Evolutionary conservation across 2,888 invertebrate genomes (phyloP), one percentile per base, ranked within the genome.

Genomic region (Neoaliturus tenellus): DNA sequence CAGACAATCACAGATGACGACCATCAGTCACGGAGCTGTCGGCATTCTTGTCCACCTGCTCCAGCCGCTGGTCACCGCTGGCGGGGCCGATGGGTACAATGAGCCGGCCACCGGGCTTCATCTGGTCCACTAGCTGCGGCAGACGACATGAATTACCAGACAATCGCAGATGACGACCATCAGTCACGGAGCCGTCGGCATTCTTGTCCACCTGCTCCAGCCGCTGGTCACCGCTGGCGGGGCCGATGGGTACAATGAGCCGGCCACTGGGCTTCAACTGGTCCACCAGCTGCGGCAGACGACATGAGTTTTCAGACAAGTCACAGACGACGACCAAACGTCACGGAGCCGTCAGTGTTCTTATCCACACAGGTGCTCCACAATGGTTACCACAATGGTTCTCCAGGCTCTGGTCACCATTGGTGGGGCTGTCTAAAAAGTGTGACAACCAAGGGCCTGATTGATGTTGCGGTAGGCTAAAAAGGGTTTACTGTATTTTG

Each of bases 231-330:
- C 95, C 95, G 44, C 96, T 95, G 88, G 95, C 95, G 0, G 96
- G 95, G 0, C 98, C 98, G 31, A 98, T 95, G 0, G 99, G 99
- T 35, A 98, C 94, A 87, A 98, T 95, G 85, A 99, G 92, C 78
- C 99, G 93, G 5, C 99, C 99, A 20, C 99, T 98, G 73, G 95
- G 96, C 89, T 97, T 97, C 88, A 98, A 91, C 90, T 98, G 98
- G 51, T 96, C 94, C 85, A 98, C 91, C 84, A 98, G 91, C 96
- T 97, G 90, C 17, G 6, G 12, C 39, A 39, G 39, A n/a, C n/a
- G n/a, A n/a, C n/a, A n/a, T n/a, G n/a, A n/a, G n/a, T n/a, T n/a
- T n/a, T n/a, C n/a, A n/a, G n/a, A n/a, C n/a, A n/a, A n/a, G n/a
- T n/a, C n/a, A n/a, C n/a, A n/a, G n/a, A n/a, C n/a, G n/a, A n/a